phyloP scores from a whole-genome alignment of 2,888 invertebrate genomes.

The Tenthredo livida region DNA sequence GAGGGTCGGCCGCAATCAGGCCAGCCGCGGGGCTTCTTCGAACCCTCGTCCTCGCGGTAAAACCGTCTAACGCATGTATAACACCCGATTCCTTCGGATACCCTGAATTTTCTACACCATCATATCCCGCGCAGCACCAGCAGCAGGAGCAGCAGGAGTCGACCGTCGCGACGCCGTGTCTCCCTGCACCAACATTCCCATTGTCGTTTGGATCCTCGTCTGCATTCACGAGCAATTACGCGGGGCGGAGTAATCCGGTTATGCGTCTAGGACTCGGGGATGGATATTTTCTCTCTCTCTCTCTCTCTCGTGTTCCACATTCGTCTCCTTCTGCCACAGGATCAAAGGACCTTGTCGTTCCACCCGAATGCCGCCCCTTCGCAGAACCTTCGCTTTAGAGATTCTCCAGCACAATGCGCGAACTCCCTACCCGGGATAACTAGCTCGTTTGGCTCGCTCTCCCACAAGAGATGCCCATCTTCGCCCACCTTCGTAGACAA shows the following conservation, averaged over 20 bases:
- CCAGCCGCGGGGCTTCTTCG: constrained; percentile 71
- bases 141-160: not conserved
- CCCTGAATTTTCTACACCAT: constrained; percentile 20
- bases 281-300: not conserved
- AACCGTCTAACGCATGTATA: not conserved
- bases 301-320: not conserved
- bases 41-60: constrained; percentile 35
- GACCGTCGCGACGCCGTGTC: not conserved
- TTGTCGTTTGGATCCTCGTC: constrained; percentile 58
- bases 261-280: constrained; percentile 20
- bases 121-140: not conserved
- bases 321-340: constrained; percentile 68
- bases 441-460: constrained; percentile 45
- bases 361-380: constrained; percentile 60
- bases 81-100: constrained; percentile 39
- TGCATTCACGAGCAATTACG: constrained; percentile 78
- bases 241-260: constrained; percentile 76
- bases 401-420: constrained; percentile 32
- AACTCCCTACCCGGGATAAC: constrained; percentile 24
- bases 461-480: not conserved
- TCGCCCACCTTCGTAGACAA: not conserved
- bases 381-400: constrained; percentile 4
- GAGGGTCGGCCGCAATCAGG: constrained; percentile 74
- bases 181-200: constrained; percentile 57
- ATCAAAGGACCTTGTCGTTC: constrained; percentile 75